These are phyloP conservation scores for Malurus splendens DNA, from an alignment of 2,797 vertebrate genomes.

Conservation along the genomic window DNA sequence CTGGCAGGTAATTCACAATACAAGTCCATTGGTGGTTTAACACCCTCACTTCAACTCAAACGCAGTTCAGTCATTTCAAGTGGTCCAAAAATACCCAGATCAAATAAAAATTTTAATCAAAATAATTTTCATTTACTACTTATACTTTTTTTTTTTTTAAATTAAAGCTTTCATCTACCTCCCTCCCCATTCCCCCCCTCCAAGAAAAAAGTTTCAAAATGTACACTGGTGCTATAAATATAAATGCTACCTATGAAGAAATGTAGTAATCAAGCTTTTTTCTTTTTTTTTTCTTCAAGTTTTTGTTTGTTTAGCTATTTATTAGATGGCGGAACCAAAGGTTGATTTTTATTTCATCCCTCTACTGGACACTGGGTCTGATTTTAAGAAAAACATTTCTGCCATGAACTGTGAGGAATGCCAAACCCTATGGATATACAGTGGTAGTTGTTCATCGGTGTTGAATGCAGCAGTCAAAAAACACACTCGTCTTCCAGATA, in stretches of 20 bases:
- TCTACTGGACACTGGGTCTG: constrained; percentile 31
- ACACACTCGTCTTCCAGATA: constrained; percentile 71
- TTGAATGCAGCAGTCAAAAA: constrained; percentile 65
- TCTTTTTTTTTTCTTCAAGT: constrained; percentile 63
- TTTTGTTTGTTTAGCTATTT: constrained; percentile 65
- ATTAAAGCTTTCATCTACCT: constrained; percentile 77
- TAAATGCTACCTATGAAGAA: constrained; percentile 73
- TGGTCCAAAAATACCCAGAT: constrained; percentile 80
- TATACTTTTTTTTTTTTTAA: constrained; percentile 68
- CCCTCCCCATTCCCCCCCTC: constrained; percentile 27
- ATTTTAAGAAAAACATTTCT: constrained; percentile 9
- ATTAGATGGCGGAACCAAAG: constrained; percentile 50
- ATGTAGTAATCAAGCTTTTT: constrained; percentile 63
- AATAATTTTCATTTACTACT: constrained; percentile 76
- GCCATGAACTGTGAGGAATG: constrained; percentile 60
- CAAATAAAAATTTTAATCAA: constrained; percentile 82
- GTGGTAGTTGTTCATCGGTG: constrained; percentile 58
- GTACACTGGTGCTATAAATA: constrained; percentile 76
- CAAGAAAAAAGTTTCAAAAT: constrained; percentile 65
- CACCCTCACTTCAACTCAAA: constrained; percentile 71
- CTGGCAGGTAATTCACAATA: constrained; percentile 73
- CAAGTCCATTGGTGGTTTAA: constrained; percentile 65
- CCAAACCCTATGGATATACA: constrained; percentile 41
- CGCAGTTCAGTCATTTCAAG: constrained; percentile 71
- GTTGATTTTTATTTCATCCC: constrained; percentile 35